Evolutionary conservation across 2,113 vertebrate species (phyloP).

Genomic region (Notothenia rossii): DNA sequence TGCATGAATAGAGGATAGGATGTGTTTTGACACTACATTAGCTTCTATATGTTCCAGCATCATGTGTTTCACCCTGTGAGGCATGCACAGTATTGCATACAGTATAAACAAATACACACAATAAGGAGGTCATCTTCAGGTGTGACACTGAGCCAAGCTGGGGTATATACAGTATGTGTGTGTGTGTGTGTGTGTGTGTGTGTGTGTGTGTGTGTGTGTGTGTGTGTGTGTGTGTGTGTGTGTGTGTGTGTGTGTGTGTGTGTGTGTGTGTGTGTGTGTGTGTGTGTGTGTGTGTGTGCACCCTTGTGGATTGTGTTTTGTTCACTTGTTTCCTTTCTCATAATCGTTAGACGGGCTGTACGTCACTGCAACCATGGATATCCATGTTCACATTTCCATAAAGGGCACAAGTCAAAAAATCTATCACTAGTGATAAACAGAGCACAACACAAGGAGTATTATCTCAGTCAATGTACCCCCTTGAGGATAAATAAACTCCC

Average conservation of each 20-base stretch:
- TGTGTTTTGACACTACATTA: conserved; percentile 36
- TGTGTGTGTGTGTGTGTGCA: conserved; percentile 27
- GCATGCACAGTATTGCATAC: conserved; percentile 9
- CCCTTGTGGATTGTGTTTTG: conserved; percentile 57
- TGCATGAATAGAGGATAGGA: conserved; percentile 23
- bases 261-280: conserved; percentile 18
- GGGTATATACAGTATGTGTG: conserved; percentile 12
- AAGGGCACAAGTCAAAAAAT: conserved; percentile 23
- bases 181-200: conserved; percentile 19
- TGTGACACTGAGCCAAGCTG: conserved; percentile 59
- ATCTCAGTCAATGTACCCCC: neutral
- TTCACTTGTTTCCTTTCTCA: conserved; percentile 35
- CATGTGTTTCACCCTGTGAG: too few species aligned
- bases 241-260: conserved; percentile 19
- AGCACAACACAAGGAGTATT: neutral
- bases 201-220: conserved; percentile 9
- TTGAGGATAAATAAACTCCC: conserved; percentile 23
- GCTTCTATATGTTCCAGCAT: conserved; percentile 29
- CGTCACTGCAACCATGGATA: conserved; percentile 49
- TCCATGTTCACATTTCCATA: conserved; percentile 17
- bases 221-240: conserved; percentile 14
- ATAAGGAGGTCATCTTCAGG: conserved; percentile 75
- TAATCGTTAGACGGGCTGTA: conserved; percentile 54
- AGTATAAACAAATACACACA: conserved; percentile 25
- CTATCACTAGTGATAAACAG: conserved; percentile 7